Percentiles rank a stretch among this genome's conserved stretches.
Evolutionary conservation across 1,140 invertebrate genomes (phyloP).

Genomic region (Mycetomoellerius zeteki): DNA sequence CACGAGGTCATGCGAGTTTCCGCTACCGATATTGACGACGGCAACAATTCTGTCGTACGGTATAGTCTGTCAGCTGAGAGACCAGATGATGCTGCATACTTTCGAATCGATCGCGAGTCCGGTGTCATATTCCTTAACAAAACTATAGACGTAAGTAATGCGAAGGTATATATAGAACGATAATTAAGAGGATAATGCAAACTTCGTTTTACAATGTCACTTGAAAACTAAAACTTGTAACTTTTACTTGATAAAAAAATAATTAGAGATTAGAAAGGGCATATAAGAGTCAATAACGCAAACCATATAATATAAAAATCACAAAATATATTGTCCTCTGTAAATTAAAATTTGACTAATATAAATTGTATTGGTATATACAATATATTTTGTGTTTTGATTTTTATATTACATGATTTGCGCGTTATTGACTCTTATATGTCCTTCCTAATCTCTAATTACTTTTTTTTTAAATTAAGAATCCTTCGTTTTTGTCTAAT

Average conservation of each 20-base stretch:
- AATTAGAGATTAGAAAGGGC: too few species aligned
- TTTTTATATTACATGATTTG: too few species aligned
- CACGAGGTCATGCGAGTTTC: conserved; percentile 95
- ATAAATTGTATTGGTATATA: too few species aligned
- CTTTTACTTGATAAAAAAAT: not conserved
- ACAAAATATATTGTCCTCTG: too few species aligned
- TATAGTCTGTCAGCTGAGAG: conserved; percentile 89
- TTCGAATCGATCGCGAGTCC: conserved; percentile 92
- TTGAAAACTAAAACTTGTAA: conserved; percentile 15
- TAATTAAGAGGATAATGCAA: not conserved
- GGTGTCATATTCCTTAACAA: conserved; percentile 93
- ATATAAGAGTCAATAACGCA: too few species aligned
- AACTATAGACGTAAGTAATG: conserved; percentile 89
- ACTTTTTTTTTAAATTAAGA: too few species aligned
- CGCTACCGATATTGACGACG: conserved; percentile 95
- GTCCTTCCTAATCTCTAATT: too few species aligned
- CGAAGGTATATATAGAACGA: not conserved
- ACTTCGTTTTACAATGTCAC: not conserved
- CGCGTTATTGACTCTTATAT: too few species aligned
- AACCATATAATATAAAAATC: too few species aligned
- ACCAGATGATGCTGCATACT: conserved; percentile 89
- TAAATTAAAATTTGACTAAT: too few species aligned
- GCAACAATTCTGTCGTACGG: conserved; percentile 92
- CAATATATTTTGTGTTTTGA: too few species aligned
- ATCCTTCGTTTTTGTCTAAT: not conserved